Evolutionary conservation across 2,113 vertebrate genomes (phyloP), one percentile per base, ranked within the genome.

Genomic region (Cynoglossus semilaevis): DNA sequence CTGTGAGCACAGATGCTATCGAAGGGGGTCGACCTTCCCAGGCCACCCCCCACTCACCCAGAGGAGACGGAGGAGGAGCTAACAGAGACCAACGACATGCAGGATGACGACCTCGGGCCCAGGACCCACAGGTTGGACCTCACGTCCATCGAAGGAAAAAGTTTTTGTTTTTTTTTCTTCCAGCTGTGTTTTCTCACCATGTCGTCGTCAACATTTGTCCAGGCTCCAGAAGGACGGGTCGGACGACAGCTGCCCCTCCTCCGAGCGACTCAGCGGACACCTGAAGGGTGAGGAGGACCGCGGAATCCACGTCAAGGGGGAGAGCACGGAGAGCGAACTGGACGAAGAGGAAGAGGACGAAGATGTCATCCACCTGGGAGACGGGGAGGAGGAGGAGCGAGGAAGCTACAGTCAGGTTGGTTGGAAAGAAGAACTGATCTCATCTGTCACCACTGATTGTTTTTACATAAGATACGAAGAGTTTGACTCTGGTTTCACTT

Each of bases 321-420:
- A 85, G 74, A 88, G 82, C 15, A 85, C 83, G 0, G 86, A 86
- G 74, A 85, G 87, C 1, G 87, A 88, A 58, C 73, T 87, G 67
- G 87, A 88, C 1, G 87, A 88, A 38, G 87, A 88, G 9, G 87
- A 88, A 0, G 87, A 88, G 19, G 87, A 88, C 0, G 87, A 88
- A 1, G 85, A 88, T 1, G 15, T 75, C 52, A 75, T 85, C 46
- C 81, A 76, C 46, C 70, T 85, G 48, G 76, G 72, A 51, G 85
- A 87, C 17, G 67, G 64, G 1, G 83, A 87, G 2, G 85, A 86
- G 10, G 87, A 87, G 1, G 81, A 84, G 50, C 55, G 51, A 35
- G 80, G 63, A 9, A 51, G 63, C 55, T 88, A 82, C 61, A 35
- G 64, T 0, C 84, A 86, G 86, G 86, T 88, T 15, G 9, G 82